Evolutionary conservation across 2,113 vertebrate species (phyloP).

Genomic region (Noctilio leporinus): DNA sequence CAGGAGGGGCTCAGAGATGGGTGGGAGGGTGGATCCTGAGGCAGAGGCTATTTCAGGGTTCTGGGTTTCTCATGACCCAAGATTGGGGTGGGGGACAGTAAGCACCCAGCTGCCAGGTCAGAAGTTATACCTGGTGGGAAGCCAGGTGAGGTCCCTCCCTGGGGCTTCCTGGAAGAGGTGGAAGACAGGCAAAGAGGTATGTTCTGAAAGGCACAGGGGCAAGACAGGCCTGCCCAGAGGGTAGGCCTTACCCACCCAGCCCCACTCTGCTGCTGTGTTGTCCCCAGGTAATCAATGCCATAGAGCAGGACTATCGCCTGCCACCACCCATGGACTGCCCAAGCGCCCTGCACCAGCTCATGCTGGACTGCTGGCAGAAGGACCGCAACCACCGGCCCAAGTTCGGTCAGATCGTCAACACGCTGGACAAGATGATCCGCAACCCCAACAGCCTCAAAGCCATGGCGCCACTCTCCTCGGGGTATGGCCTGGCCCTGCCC

Average conservation of each 20-base stretch:
- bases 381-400: constrained; percentile 95
- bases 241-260: background rate
- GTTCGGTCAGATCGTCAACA: constrained; percentile 94
- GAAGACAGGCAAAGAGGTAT: background rate
- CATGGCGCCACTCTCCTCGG: constrained; percentile 91
- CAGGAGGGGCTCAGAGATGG: background rate
- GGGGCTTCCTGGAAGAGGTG: background rate
- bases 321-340: constrained; percentile 97
- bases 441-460: constrained; percentile 95
- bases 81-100: background rate
- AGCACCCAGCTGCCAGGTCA: background rate
- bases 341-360: constrained; percentile 92
- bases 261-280: background rate
- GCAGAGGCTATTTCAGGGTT: background rate
- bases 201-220: background rate
- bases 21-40: background rate
- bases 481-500: constrained; percentile 75
- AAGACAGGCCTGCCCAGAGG: background rate
- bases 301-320: constrained; percentile 95
- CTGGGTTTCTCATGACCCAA: background rate
- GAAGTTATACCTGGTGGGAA: background rate
- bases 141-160: background rate
- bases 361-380: constrained; percentile 98
- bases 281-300: constrained; percentile 93
- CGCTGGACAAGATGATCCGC: constrained; percentile 96